Evolutionary conservation across 2,113 vertebrate genomes (phyloP).

Genomic region (Lepus americanus): DNA sequence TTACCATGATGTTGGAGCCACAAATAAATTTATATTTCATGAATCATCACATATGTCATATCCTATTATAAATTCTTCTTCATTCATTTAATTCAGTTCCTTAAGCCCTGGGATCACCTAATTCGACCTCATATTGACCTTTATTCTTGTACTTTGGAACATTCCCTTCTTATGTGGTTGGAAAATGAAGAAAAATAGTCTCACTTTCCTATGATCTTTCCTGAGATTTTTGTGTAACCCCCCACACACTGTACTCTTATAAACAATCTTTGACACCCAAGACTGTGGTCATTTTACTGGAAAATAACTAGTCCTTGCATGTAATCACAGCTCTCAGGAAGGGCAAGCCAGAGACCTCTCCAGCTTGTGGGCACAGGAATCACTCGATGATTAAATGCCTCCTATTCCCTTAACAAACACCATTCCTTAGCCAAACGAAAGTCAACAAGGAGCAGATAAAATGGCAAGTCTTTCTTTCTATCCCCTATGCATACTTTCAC

Average conservation of each 20-base stretch:
- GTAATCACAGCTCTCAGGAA: constrained; percentile 75
- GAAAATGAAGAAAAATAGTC: constrained; percentile 65
- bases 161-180: neutral
- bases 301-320: constrained; percentile 70
- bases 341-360: constrained; percentile 67
- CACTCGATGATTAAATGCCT: constrained; percentile 58
- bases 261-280: constrained; percentile 54
- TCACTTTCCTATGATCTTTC: constrained; percentile 31
- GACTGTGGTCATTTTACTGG: constrained; percentile 69
- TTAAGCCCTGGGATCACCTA: constrained; percentile 38
- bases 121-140: constrained; percentile 62
- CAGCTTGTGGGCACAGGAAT: constrained; percentile 71
- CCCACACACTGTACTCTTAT: constrained; percentile 16
- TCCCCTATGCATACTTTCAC: neutral
- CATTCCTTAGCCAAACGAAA: constrained; percentile 60
- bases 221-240: constrained; percentile 53
- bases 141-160: constrained; percentile 11
- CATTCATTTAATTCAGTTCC: constrained; percentile 59
- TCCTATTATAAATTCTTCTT: constrained; percentile 60
- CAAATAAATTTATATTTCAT: constrained; percentile 70
- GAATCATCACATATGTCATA: constrained; percentile 43
- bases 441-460: constrained; percentile 32
- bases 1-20: constrained; percentile 68
- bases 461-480: constrained; percentile 19
- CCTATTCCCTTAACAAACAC: constrained; percentile 69